Evolutionary conservation across 2,888 invertebrate genomes (phyloP).

Genomic region (Brenthis ino): DNA sequence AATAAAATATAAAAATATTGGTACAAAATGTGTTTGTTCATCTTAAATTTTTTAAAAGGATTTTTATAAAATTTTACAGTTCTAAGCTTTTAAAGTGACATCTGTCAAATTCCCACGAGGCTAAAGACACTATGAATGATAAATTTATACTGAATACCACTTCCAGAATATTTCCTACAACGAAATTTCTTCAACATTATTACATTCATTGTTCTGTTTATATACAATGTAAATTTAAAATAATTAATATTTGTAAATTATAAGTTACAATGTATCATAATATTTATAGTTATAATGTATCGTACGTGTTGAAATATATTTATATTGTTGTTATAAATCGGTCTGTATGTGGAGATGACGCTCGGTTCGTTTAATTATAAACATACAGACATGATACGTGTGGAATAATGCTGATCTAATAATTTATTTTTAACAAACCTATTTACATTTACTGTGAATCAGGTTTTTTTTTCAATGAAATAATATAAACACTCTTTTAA

Average conservation of each 20-base stretch:
- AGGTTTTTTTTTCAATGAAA: background rate
- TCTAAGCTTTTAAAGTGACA: conserved; percentile 17
- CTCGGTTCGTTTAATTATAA: conserved; percentile 19
- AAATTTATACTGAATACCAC: background rate
- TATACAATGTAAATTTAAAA: too few species aligned
- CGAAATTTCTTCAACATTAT: background rate
- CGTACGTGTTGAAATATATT: background rate
- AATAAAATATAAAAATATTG: background rate
- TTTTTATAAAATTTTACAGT: conserved; percentile 12
- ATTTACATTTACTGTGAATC: conserved; percentile 15
- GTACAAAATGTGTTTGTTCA: background rate
- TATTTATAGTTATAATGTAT: background rate
- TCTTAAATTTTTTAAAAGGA: conserved; percentile 2
- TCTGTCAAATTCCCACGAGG: conserved; percentile 18
- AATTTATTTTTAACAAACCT: conserved; percentile 11
- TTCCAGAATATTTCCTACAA: background rate
- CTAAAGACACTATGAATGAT: conserved; percentile 8
- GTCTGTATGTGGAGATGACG: conserved; percentile 15
- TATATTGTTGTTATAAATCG: conserved; percentile 18
- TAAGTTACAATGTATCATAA: background rate
- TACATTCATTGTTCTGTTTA: background rate
- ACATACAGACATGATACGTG: conserved; percentile 17
- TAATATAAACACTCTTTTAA: too few species aligned
- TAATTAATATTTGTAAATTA: too few species aligned
- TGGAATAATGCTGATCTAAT: conserved; percentile 23